phyloP scores from a whole-genome alignment of 2,888 invertebrate species.

The Galerucella calmariensis region DNA sequence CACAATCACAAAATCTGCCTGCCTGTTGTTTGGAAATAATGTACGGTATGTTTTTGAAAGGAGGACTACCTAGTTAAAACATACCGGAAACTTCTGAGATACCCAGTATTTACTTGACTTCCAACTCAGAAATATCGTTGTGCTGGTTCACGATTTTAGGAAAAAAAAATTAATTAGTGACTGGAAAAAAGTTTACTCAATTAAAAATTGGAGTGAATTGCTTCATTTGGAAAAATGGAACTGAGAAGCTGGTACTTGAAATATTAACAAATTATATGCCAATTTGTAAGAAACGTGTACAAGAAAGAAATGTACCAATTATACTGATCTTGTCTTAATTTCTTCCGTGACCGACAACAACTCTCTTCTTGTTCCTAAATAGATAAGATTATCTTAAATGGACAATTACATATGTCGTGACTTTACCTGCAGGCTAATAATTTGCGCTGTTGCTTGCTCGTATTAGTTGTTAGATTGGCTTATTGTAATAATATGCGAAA shows the following conservation, averaged over 20 bases:
- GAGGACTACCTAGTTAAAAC: too few relatives aligned
- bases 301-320: background rate
- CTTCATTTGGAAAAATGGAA: too few relatives aligned
- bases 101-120: too few relatives aligned
- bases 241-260: background rate
- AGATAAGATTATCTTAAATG: slow-evolving; percentile 59
- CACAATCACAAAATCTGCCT: too few relatives aligned
- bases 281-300: background rate
- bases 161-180: too few relatives aligned
- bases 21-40: too few relatives aligned
- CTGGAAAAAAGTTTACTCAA: too few relatives aligned
- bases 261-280: background rate
- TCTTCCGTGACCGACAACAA: slow-evolving; percentile 20
- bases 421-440: slow-evolving; percentile 49
- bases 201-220: too few relatives aligned
- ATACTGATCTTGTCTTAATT: background rate
- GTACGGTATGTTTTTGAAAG: too few relatives aligned
- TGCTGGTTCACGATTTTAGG: too few relatives aligned
- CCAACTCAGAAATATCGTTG: too few relatives aligned
- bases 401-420: slow-evolving; percentile 63
- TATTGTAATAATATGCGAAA: slow-evolving; percentile 34
- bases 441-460: slow-evolving; percentile 36
- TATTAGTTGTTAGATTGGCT: slow-evolving; percentile 36
- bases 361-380: slow-evolving; percentile 39
- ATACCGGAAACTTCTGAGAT: too few relatives aligned